Evolutionary conservation across 2,888 invertebrate species (phyloP).

Genomic region (Balanococcus diminutus): DNA sequence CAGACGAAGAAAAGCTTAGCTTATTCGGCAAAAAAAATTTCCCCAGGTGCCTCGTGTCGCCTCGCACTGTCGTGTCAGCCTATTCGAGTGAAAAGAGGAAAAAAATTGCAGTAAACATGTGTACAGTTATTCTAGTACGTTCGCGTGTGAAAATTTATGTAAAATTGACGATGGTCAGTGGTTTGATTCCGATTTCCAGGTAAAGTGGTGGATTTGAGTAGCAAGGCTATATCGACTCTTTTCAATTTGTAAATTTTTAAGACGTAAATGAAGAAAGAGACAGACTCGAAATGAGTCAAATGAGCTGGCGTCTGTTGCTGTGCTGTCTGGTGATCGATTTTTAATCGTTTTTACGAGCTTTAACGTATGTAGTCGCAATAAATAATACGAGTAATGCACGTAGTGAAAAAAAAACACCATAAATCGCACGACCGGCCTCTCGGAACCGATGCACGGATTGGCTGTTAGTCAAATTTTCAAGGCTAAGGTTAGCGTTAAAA

Average conservation of each 20-base stretch:
- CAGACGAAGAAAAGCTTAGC: background rate
- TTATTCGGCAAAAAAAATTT: background rate
- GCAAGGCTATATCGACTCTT: too few species aligned
- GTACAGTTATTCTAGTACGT: background rate
- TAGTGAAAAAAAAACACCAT: background rate
- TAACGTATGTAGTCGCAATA: background rate
- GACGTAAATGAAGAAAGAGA: too few species aligned
- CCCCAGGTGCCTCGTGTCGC: background rate
- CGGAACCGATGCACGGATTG: constrained; percentile 8
- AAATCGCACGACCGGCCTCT: background rate
- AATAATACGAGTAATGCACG: background rate
- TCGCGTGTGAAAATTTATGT: background rate
- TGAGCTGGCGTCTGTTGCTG: background rate
- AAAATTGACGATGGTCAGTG: background rate
- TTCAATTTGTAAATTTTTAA: background rate
- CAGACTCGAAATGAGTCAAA: too few species aligned
- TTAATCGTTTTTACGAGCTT: background rate
- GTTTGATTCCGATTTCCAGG: too few species aligned
- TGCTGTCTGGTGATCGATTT: background rate
- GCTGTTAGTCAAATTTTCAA: constrained; percentile 33
- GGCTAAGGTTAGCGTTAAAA: constrained; percentile 33
- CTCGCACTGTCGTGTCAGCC: background rate
- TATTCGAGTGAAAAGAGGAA: background rate
- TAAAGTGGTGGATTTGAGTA: too few species aligned
- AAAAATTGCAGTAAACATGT: background rate